These are phyloP conservation scores for Chrysemys picta DNA, from an alignment of 2,113 vertebrate species.

Conservation along the genomic window DNA sequence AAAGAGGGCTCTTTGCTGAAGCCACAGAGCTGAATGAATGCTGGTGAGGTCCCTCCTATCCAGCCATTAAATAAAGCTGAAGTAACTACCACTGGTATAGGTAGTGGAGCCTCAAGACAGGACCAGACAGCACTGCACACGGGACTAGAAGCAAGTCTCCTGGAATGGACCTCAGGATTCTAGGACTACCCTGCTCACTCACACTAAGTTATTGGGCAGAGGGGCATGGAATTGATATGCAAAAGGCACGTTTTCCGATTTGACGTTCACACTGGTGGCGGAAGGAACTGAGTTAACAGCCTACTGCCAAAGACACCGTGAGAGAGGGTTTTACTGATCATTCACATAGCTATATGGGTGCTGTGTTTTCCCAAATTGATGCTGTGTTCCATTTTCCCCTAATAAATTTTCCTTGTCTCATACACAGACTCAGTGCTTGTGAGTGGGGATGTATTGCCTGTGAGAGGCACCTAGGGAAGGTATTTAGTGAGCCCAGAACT, in stretches of 20 bases:
- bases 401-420: background rate
- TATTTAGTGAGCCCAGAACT: background rate
- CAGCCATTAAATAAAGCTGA: background rate
- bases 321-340: background rate
- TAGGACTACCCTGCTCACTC: background rate
- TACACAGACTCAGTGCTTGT: background rate
- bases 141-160: background rate
- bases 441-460: background rate
- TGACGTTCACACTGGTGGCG: too few relatives aligned
- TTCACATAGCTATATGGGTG: background rate
- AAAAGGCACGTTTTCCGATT: background rate
- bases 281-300: background rate
- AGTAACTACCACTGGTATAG: background rate
- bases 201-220: background rate
- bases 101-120: background rate
- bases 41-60: background rate
- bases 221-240: too few relatives aligned
- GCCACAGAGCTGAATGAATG: background rate
- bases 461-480: background rate
- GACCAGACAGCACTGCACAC: too few relatives aligned
- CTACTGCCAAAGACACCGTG: background rate
- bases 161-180: background rate
- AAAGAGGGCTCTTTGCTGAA: background rate
- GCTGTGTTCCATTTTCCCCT: background rate
- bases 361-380: background rate